Base-by-base conservation (phyloP, 2,888 invertebrate genomes). In the Mythimna ferrago region DNA sequence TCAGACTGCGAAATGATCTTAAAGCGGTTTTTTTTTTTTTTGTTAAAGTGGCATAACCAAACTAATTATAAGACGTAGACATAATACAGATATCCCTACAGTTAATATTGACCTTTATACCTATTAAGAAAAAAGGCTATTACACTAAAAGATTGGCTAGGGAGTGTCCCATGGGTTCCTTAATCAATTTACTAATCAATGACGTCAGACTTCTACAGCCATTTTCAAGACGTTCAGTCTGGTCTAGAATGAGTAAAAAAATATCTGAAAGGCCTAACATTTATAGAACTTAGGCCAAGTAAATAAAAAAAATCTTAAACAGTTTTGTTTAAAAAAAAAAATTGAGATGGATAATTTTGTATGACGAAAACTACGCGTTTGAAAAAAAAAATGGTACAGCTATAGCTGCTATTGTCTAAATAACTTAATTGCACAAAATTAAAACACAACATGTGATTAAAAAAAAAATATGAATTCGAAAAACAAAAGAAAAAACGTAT, bases 141-240 rank as follows among this genome's bases (percentile, higher is more conserved):
- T 82, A 80, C 61, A 48, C 75, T 83, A 83, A 80, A 83, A 83
- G 58, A 83, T 83, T 71, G 83, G 14, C 38, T 54, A 67, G 83
- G 81, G 83, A 83, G 67, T 63, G 65, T 80, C 83, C 53, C 58
- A 26, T 54, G 56, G 44, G 48, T 65, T 80, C 44, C 75, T 83
- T 74, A 60, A 78, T 83, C 77, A 76, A 74, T 83, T 72, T 54
- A 80, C 68, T 54, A 69, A 71, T 66, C 53, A 21, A 72, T 64
- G 65, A 81, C 76, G 70, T 77, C 71, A 83, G n/a, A n/a, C 0
- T 35, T 53, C 19, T 44, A 62, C 64, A 58, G 67, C 41, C 26
- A 58, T 67, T 67, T 41, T 62, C 65, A 73, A 82, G 67, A 82
- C 19, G 35, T 10, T 32, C 19, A 4, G 11, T 4, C 6, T 48